phyloP scores from a whole-genome alignment of 2,888 invertebrate species.

The Eupithecia tripunctaria region DNA sequence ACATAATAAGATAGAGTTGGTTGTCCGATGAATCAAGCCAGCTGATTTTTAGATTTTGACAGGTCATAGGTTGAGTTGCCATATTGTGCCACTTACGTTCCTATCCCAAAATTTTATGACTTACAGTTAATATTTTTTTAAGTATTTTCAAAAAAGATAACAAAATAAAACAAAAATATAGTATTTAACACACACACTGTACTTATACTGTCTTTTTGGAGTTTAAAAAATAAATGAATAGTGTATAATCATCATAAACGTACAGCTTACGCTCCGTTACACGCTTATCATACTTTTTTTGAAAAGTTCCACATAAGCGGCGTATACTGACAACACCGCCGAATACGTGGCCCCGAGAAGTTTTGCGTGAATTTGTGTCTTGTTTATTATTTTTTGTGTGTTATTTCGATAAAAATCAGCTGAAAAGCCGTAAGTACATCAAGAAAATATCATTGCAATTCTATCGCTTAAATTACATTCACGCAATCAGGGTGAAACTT shows the following conservation, averaged over 20 bases:
- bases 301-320: conserved; percentile 84
- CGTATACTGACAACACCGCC: conserved; percentile 75
- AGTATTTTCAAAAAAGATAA: too few relatives aligned
- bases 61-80: conserved; percentile 27
- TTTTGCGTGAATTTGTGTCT: conserved; percentile 69
- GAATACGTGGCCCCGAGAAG: conserved; percentile 81
- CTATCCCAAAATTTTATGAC: background rate
- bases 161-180: background rate
- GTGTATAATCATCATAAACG: background rate
- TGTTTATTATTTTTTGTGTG: conserved; percentile 79
- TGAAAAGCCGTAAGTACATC: conserved; percentile 71
- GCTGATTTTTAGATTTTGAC: conserved; percentile 14
- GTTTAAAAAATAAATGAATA: background rate
- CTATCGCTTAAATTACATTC: conserved; percentile 37
- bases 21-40: background rate
- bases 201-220: background rate
- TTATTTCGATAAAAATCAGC: conserved; percentile 63
- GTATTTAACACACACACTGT: background rate
- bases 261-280: conserved; percentile 53
- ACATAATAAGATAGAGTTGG: background rate
- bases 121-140: background rate
- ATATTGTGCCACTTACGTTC: conserved; percentile 20
- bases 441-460: conserved; percentile 41
- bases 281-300: conserved; percentile 52
- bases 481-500: conserved; percentile 39